These are phyloP conservation scores for Meloidogyne floridensis DNA, from an alignment of 1,140 invertebrate genomes.

Conservation along the genomic window DNA sequence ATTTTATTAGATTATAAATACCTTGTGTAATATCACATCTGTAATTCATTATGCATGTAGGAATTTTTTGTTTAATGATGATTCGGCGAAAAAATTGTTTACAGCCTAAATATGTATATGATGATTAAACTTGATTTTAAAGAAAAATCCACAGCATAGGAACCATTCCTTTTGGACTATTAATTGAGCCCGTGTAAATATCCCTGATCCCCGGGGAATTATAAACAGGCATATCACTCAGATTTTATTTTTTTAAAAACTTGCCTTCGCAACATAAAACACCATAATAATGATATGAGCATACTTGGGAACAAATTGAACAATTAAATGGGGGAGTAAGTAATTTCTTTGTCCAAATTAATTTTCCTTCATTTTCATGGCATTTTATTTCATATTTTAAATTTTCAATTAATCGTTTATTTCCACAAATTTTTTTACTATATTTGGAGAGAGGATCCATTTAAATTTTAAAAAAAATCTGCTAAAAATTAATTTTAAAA, in stretches of 20 bases:
- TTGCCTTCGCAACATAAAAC: slow-evolving; percentile 13
- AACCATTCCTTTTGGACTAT: too few relatives aligned
- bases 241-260: not conserved
- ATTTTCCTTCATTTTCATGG: not conserved
- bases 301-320: slow-evolving; percentile 1
- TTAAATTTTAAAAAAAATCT: not conserved
- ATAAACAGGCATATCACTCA: too few relatives aligned
- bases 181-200: not conserved
- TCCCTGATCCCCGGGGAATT: not conserved
- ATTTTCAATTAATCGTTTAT: not conserved
- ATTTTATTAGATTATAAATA: not conserved
- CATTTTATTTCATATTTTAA: slow-evolving; percentile 3
- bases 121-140: too few relatives aligned
- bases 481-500: too few relatives aligned
- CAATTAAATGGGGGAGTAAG: not conserved
- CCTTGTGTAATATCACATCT: slow-evolving; percentile 12
- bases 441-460: not conserved
- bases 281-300: slow-evolving; percentile 2
- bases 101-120: not conserved
- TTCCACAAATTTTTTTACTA: not conserved
- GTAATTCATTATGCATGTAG: not conserved
- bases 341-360: not conserved
- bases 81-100: slow-evolving; percentile 23
- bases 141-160: too few relatives aligned
- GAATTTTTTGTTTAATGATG: slow-evolving; percentile 3